Base-by-base conservation (phyloP, 2,888 invertebrate genomes). In the Halictus ligatus region DNA sequence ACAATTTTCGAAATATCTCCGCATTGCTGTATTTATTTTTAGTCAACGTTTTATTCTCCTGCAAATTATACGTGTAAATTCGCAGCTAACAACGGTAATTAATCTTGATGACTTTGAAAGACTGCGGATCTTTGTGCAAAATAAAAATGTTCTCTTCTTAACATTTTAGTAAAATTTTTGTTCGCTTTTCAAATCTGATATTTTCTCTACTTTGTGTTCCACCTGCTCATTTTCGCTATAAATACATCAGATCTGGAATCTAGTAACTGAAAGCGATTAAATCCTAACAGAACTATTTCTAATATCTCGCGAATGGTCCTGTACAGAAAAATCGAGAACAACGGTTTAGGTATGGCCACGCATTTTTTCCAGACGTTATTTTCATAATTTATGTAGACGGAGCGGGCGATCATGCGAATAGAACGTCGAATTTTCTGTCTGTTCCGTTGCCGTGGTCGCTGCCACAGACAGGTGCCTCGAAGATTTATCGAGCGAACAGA, bases 401-500 rank as follows among this genome's bases (percentile, higher is more conserved):
- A 13, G 29, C 35, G 35, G 7, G 46, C 50, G 67, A 21, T 75
- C 35, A 35, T 25, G 50, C 35, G 50, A 86, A 64, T 15, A 40
- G 74, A 81, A 84, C 75, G 35, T 81, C 50, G 81, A 85, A 69
- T 85, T 85, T 81, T 69, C 82, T 69, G 21, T 74, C 69, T 84
- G 29, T 67, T 77, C 35, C 35, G 48, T 29, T 50, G 12, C 48
- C 29, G 40, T 69, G 35, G 69, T n/a, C 58, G 60, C 40, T 71
- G 80, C 48, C 43, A 60, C 67, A 21, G 67, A 69, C 67, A 69
- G n/a, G 74, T 25, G 54, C 13, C 72, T 54, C 48, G 75, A 79
- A 84, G 87, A 92, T 92, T 89, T 91, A 91, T 90, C 87, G 88
- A 85, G 75, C 84, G 86, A 86, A 87, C 87, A 84, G 89, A 90